A percentile compares a stretch with the other conserved stretches of the same genome.
These are phyloP conservation scores for Odontomachus brunneus DNA, from an alignment of 1,140 invertebrate species.

Conservation along the genomic window DNA sequence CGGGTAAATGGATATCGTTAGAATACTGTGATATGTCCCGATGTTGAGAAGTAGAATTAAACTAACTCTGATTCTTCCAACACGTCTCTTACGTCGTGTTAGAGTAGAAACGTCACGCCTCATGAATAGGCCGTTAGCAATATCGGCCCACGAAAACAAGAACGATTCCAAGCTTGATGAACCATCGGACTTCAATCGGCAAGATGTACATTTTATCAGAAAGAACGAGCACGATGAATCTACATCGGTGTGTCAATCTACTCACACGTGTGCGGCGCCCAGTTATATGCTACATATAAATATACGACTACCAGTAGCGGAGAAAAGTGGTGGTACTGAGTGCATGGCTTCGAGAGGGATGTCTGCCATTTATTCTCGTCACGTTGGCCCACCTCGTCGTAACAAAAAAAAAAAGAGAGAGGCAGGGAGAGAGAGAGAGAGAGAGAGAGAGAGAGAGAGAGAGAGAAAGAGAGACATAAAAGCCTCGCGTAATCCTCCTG, in stretches of 20 bases:
- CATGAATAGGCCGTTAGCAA: conserved; percentile 10
- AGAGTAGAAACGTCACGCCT: not conserved
- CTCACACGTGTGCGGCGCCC: not conserved
- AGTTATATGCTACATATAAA: conserved; percentile 34
- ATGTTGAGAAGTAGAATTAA: conserved; percentile 14
- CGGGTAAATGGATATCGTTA: not conserved
- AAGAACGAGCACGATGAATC: conserved; percentile 40
- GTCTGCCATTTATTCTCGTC: conserved; percentile 83
- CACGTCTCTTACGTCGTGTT: not conserved
- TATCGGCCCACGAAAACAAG: not conserved
- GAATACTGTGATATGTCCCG: not conserved
- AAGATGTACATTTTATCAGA: conserved; percentile 11
- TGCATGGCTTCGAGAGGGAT: conserved; percentile 66
- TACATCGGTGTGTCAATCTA: conserved; percentile 31
- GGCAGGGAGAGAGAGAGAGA: not conserved
- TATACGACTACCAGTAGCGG: conserved; percentile 6
- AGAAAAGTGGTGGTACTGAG: conserved; percentile 23
- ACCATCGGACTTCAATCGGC: conserved; percentile 39
- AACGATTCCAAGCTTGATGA: conserved; percentile 13
- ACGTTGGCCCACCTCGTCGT: conserved; percentile 73
- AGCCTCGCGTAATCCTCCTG: conserved; percentile 78
- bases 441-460: conserved; percentile 58
- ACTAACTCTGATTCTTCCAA: not conserved
- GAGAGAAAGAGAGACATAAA: conserved; percentile 62
- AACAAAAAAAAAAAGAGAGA: conserved; percentile 73